Evolutionary conservation across 2,888 invertebrate genomes (phyloP).

Genomic region (Dicyrtoma fusca): DNA sequence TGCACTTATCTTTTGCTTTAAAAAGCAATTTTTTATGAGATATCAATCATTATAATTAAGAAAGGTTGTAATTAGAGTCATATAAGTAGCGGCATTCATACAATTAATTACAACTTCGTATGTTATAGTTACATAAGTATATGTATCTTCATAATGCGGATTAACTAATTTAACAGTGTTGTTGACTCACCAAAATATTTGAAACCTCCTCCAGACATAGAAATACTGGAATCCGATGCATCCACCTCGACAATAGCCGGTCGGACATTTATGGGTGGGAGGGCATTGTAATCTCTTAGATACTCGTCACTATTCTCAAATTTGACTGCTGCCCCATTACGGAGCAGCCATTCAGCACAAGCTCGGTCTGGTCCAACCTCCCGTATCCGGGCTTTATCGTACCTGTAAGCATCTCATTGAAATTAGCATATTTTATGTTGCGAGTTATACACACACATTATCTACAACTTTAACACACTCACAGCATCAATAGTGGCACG

Average conservation of each 20-base stretch:
- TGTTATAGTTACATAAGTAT: no score
- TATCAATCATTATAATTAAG: no score
- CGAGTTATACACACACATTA: neutral
- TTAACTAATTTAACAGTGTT: no score
- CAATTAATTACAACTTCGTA: no score
- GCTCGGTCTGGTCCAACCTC: slow-evolving; percentile 82
- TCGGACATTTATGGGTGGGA: slow-evolving; percentile 66
- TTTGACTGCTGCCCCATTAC: slow-evolving; percentile 83
- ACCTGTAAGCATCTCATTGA: neutral
- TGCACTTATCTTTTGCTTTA: no score
- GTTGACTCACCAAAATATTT: slow-evolving; percentile 73
- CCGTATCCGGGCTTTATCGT: slow-evolving; percentile 63
- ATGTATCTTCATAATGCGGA: no score
- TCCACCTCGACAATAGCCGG: slow-evolving; percentile 73
- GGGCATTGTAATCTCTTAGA: slow-evolving; percentile 73
- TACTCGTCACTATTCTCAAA: slow-evolving; percentile 66
- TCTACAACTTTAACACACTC: no score
- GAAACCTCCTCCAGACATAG: slow-evolving; percentile 76
- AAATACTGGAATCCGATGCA: slow-evolving; percentile 76
- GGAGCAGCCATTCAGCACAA: slow-evolving; percentile 93
- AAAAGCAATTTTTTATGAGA: no score
- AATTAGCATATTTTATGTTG: neutral
- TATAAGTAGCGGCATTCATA: no score
- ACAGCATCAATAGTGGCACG: no score
- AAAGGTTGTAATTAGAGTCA: no score